Evolutionary conservation across 2,797 vertebrate species (phyloP).

Genomic region (Pseudopleuronectes americanus): DNA sequence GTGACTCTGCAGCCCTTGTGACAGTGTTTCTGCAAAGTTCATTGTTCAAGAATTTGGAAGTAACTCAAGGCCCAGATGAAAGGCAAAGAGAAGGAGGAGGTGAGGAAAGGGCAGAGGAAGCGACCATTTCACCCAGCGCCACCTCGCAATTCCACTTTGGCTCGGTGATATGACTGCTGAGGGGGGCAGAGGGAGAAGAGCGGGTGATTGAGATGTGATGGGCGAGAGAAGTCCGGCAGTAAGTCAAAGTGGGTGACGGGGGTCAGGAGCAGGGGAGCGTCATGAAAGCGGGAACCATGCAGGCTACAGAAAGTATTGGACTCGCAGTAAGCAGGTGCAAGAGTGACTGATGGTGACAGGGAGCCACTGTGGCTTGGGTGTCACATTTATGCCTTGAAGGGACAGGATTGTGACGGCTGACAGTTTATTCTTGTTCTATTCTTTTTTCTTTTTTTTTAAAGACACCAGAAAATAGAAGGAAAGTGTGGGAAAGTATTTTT

Average conservation of each 20-base stretch:
- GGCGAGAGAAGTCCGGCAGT: not conserved
- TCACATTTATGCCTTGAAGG: constrained; percentile 43
- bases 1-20: not conserved
- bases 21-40: constrained; percentile 14
- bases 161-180: constrained; percentile 9
- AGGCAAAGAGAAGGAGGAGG: not conserved
- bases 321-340: constrained; percentile 35
- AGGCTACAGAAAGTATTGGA: constrained; percentile 9
- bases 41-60: constrained; percentile 15
- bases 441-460: constrained; percentile 16
- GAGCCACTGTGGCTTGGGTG: constrained; percentile 21
- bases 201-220: constrained; percentile 34
- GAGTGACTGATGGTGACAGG: constrained; percentile 40
- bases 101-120: constrained; percentile 15
- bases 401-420: constrained; percentile 46
- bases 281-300: constrained; percentile 16
- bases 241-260: constrained; percentile 11
- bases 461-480: not conserved
- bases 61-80: not conserved
- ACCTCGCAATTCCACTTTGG: constrained; percentile 21
- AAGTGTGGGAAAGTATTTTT: not conserved
- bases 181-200: constrained; percentile 16
- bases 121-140: constrained; percentile 21
- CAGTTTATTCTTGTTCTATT: constrained; percentile 7
- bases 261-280: constrained; percentile 1